A percentile compares a stretch with the other conserved stretches of the same genome.
phyloP scores from a whole-genome alignment of 2,797 vertebrate species.

The Myotis pilosus region DNA sequence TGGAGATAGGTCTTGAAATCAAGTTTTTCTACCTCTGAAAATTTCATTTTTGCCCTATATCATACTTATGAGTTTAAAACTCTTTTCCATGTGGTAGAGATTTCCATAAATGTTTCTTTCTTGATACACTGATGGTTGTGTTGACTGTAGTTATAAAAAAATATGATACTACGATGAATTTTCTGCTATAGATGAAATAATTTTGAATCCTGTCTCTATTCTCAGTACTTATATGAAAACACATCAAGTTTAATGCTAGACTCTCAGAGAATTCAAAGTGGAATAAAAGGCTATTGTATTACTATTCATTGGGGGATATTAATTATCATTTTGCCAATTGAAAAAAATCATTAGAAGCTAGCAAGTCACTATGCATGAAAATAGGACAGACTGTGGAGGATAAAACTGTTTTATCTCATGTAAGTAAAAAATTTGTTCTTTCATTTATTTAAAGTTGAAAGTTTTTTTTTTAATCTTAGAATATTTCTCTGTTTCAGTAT shows the following conservation, averaged over 20 bases:
- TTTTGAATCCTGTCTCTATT: not conserved
- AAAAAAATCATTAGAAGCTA: not conserved
- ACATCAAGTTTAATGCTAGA: not conserved
- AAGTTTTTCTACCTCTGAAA: not conserved
- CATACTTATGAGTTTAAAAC: not conserved
- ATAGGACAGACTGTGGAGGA: not conserved
- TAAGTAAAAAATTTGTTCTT: not conserved
- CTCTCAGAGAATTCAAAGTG: not conserved
- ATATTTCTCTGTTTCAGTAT: conserved; percentile 46
- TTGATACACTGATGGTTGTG: not conserved
- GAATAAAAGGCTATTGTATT: not conserved
- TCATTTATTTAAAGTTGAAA: conserved; percentile 39
- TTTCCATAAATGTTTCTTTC: conserved; percentile 2
- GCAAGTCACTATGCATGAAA: conserved; percentile 8
- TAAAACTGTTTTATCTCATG: conserved; percentile 36
- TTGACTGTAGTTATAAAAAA: not conserved
- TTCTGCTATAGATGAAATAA: not conserved
- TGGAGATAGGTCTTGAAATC: not conserved
- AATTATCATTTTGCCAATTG: not conserved
- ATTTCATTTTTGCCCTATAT: not conserved
- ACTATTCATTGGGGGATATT: not conserved
- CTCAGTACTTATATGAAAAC: not conserved
- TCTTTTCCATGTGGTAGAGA: not conserved
- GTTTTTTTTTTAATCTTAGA: not conserved
- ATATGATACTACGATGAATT: not conserved